Evolutionary conservation across 2,888 invertebrate species (phyloP).

Genomic region (Drosophila sordidula): DNA sequence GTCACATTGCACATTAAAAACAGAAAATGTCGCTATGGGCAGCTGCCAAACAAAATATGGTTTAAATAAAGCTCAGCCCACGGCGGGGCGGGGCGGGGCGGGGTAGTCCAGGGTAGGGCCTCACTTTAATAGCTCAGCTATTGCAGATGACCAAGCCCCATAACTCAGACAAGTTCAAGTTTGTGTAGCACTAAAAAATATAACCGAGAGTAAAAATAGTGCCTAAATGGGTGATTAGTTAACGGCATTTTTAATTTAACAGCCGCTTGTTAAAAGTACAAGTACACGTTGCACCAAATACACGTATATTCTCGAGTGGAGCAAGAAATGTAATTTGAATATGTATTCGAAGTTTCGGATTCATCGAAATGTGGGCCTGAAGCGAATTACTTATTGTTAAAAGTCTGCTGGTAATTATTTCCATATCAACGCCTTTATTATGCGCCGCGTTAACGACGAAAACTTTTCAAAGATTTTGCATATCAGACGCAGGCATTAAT

Average conservation of each 20-base stretch:
- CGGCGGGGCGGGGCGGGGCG: neutral
- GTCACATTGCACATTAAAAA: constrained; percentile 71
- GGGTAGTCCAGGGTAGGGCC: constrained; percentile 13
- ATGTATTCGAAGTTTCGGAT: neutral
- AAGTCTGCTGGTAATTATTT: constrained; percentile 75
- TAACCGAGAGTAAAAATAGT: neutral
- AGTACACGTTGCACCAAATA: neutral
- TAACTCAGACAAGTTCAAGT: constrained; percentile 57
- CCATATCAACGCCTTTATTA: constrained; percentile 66
- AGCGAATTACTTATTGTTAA: constrained; percentile 24
- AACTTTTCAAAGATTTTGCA: constrained; percentile 64
- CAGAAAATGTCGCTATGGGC: constrained; percentile 36
- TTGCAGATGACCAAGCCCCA: constrained; percentile 32
- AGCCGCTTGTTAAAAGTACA: neutral
- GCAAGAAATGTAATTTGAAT: neutral
- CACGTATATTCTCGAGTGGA: neutral
- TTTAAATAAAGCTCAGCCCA: constrained; percentile 17
- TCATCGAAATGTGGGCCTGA: neutral
- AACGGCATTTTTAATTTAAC: constrained; percentile 38
- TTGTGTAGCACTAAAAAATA: constrained; percentile 22
- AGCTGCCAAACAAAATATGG: constrained; percentile 13
- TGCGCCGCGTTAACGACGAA: constrained; percentile 31
- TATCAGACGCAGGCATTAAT: constrained; percentile 15
- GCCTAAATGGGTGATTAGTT: constrained; percentile 65
- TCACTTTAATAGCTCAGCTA: constrained; percentile 33